Evolutionary conservation across 2,113 vertebrate species (phyloP).

Genomic region (Syrrhaptes paradoxus): DNA sequence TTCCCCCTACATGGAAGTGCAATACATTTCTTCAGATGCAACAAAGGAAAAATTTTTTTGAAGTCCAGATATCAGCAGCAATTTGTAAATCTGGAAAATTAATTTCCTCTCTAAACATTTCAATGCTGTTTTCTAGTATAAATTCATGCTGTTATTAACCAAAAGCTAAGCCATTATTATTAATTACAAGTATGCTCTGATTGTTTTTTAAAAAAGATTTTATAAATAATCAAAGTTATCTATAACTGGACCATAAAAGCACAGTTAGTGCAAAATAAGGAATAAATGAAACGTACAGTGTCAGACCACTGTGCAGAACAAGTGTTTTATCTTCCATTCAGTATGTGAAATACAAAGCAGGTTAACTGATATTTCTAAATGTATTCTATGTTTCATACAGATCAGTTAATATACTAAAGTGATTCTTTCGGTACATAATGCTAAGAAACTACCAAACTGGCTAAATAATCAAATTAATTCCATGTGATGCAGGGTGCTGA

Average conservation of each 20-base stretch:
- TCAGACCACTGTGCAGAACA: constrained; percentile 6
- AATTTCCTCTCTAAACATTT: neutral
- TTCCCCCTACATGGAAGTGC: neutral
- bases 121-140: neutral
- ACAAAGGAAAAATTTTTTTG: neutral
- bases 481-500: neutral
- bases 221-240: neutral
- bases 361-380: neutral
- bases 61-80: neutral
- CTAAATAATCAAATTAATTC: neutral
- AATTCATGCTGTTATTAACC: neutral
- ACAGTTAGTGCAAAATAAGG: neutral
- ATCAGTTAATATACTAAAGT: neutral
- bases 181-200: neutral
- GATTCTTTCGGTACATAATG: neutral
- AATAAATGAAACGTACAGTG: constrained; percentile 25
- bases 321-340: neutral
- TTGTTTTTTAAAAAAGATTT: neutral
- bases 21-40: neutral
- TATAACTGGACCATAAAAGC: neutral
- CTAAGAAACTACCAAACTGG: neutral
- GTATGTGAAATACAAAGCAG: neutral
- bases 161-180: neutral
- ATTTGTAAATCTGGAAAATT: neutral
- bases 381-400: neutral